These are phyloP conservation scores for Oeneis ivallda DNA, from an alignment of 2,888 invertebrate genomes.

Conservation along the genomic window DNA sequence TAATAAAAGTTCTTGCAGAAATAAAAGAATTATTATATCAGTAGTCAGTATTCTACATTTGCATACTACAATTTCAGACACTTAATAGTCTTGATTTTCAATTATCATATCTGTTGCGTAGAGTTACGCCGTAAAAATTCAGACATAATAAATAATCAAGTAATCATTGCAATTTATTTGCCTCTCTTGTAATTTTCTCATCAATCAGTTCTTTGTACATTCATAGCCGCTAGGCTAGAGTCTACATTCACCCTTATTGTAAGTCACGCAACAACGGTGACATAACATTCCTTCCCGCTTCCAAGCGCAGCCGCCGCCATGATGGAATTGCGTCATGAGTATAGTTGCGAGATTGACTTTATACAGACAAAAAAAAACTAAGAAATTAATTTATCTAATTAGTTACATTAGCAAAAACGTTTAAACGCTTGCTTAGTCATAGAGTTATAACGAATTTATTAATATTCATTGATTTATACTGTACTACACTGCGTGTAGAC, in stretches of 20 bases:
- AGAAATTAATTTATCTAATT: constrained; percentile 11
- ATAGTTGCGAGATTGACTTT: constrained; percentile 29
- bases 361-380: constrained; percentile 9
- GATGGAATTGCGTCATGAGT: constrained; percentile 34
- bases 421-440: neutral
- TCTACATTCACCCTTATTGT: constrained; percentile 31
- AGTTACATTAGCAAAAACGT: neutral
- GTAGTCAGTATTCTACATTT: neutral
- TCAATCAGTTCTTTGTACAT: constrained; percentile 19
- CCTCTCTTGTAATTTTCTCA: constrained; percentile 21
- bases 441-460: constrained; percentile 3
- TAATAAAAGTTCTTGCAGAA: too few relatives aligned
- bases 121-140: neutral
- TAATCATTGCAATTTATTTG: constrained; percentile 17
- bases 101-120: neutral
- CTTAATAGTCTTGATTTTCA: neutral
- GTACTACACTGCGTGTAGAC: too few relatives aligned
- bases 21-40: too few relatives aligned
- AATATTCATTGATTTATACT: neutral
- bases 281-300: constrained; percentile 47
- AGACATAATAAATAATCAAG: neutral
- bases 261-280: constrained; percentile 44
- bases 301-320: constrained; percentile 38
- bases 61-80: neutral
- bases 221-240: constrained; percentile 22